These are phyloP conservation scores for Holothuria glaberrima DNA, from an alignment of 35 echinoderm and acorn worm species.

Conservation along the genomic window DNA sequence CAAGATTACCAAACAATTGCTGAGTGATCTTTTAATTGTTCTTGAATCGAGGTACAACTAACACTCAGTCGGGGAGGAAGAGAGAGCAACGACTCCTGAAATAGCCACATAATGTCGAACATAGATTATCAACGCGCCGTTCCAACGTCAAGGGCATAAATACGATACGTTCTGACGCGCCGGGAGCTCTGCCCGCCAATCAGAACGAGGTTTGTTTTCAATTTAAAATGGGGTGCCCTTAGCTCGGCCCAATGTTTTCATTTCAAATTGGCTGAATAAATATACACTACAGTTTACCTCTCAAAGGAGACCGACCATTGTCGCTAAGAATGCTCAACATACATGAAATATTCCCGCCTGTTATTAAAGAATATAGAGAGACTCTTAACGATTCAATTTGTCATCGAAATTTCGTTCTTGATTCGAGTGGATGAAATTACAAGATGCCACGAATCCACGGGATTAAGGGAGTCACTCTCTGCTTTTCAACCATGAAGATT, in stretches of 20 bases:
- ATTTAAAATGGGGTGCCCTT: constrained; percentile 53
- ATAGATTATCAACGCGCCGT: background rate
- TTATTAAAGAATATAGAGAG: constrained; percentile 8
- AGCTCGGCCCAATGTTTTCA: constrained; percentile 46
- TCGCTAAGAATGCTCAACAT: constrained; percentile 32
- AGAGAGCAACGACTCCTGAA: background rate
- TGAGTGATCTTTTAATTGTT: constrained; percentile 39
- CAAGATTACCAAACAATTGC: constrained; percentile 27
- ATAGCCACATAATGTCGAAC: constrained; percentile 27
- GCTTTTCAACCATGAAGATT: constrained; percentile 20
- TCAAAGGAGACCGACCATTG: constrained; percentile 46
- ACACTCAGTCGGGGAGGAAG: constrained; percentile 2
- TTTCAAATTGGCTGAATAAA: constrained; percentile 61
- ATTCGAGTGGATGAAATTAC: constrained; percentile 43
- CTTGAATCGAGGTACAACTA: background rate
- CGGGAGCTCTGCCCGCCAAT: constrained; percentile 50
- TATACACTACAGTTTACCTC: constrained; percentile 46
- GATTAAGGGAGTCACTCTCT: constrained; percentile 42
- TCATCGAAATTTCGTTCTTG: constrained; percentile 22
- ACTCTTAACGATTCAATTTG: constrained; percentile 55
- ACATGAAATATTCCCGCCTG: constrained; percentile 30
- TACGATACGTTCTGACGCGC: background rate
- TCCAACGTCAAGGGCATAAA: constrained; percentile 44
- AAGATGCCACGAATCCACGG: background rate
- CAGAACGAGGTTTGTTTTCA: constrained; percentile 52